Evolutionary conservation across 2,797 vertebrate genomes (phyloP).

Genomic region (Trichosurus vulpecula): DNA sequence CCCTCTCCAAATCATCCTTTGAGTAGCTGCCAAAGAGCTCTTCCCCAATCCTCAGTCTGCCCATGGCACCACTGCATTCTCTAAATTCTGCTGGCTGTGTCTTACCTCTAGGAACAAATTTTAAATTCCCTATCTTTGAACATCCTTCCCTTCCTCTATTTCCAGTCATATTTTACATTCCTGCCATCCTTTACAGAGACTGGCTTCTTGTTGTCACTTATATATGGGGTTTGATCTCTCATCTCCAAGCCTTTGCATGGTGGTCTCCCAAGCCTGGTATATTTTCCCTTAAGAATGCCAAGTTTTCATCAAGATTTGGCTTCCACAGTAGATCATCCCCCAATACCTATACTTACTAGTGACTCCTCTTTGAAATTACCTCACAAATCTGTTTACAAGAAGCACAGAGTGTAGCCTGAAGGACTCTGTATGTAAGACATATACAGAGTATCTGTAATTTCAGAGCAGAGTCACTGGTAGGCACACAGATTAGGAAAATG

Average conservation of each 20-base stretch:
- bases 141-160: background rate
- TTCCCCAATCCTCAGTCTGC: background rate
- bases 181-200: background rate
- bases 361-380: background rate
- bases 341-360: background rate
- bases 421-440: background rate
- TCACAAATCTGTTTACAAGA: background rate
- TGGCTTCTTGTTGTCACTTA: background rate
- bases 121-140: background rate
- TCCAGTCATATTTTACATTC: background rate
- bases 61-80: background rate
- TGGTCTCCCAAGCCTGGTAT: background rate
- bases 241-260: background rate
- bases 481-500: background rate
- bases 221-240: background rate
- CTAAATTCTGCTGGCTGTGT: background rate
- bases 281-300: background rate
- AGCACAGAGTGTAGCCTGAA: background rate
- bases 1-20: background rate
- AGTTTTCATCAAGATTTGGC: background rate
- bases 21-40: background rate
- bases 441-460: background rate
- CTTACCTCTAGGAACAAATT: background rate
- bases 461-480: background rate
- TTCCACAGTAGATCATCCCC: background rate